Evolutionary conservation across 92 coral and sea anemone species (phyloP).

Genomic region (Epizoanthus scotinus): DNA sequence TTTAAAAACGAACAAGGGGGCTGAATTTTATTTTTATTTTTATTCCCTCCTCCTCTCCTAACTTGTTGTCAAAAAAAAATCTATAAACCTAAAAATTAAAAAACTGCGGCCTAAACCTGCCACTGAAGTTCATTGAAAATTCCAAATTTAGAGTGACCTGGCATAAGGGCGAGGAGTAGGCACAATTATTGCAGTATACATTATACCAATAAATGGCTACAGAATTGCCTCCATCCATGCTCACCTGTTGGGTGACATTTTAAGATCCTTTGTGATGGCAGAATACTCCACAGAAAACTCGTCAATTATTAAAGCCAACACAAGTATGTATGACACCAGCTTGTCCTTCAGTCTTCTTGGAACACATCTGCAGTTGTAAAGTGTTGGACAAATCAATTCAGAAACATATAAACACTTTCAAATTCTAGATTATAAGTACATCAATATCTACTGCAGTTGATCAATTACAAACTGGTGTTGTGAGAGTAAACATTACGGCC

Average conservation of each 20-base stretch:
- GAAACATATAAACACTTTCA: not conserved
- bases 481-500: no score
- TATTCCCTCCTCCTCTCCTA: no score
- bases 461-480: no score
- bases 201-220: no score
- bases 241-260: conserved; percentile 72
- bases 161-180: no score
- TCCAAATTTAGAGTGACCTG: no score
- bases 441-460: not conserved
- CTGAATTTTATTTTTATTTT: no score
- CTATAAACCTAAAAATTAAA: no score
- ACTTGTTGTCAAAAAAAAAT: no score
- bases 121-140: not conserved
- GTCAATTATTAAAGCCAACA: conserved; percentile 86
- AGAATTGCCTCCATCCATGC: not conserved
- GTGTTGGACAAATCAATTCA: not conserved
- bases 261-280: conserved; percentile 73
- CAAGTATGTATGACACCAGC: conserved; percentile 78
- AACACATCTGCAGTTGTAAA: conserved; percentile 61
- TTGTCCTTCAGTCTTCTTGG: conserved; percentile 89
- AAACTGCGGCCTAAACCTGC: no score
- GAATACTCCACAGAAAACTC: conserved; percentile 74
- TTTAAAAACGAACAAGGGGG: no score
- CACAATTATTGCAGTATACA: not conserved
- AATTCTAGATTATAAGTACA: not conserved